Base-by-base conservation (phyloP, 2,797 vertebrate genomes). In the Eulemur coronatus region DNA sequence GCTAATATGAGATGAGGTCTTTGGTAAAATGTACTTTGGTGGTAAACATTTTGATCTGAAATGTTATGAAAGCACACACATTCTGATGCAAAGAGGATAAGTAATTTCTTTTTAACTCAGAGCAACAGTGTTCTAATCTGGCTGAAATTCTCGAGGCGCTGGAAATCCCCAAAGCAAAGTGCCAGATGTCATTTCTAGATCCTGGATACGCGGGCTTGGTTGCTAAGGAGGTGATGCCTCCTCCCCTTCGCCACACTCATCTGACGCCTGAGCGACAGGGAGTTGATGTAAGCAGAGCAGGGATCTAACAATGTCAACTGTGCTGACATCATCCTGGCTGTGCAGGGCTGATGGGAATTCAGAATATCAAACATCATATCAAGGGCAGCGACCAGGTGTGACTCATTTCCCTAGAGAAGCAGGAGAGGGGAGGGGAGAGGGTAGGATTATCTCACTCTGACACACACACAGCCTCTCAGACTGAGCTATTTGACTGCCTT, bases 251-350 rank as follows among this genome's bases (percentile, higher is more conserved):
- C 69, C 89, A 93, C 86, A 94, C 73, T 89, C 85, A 82, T 94
- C 94, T 97, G 97, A 97, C 14, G 97, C 92, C 69, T 0, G 67
- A 96, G 87, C 96, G 59, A 95, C 91, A 93, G 97, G 96, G 97
- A 98, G 96, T 96, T 98, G 97, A 98, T 98, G 97, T 98, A 98
- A 98, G 97, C 97, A 96, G 94, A 84, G 96, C 97, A 97, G 96
- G 96, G 98, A 98, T 98, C 98, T 98, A 98, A 97, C 97, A 97
- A n/a, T 95, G 97, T 98, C 98, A 98, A 97, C 97, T 98, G 98
- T 97, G 98, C 98, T 98, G 98, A 98, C 97, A 98, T 98, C 98
- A 98, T 98, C 96, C 98, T 97, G 95, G 96, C 98, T 98, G 97
- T 92, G 97, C 96, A 50, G 96, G 95, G 98, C 97, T 98, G 97